Base-by-base conservation (phyloP, 2,888 invertebrate species). In the Apodemia hepburni region DNA sequence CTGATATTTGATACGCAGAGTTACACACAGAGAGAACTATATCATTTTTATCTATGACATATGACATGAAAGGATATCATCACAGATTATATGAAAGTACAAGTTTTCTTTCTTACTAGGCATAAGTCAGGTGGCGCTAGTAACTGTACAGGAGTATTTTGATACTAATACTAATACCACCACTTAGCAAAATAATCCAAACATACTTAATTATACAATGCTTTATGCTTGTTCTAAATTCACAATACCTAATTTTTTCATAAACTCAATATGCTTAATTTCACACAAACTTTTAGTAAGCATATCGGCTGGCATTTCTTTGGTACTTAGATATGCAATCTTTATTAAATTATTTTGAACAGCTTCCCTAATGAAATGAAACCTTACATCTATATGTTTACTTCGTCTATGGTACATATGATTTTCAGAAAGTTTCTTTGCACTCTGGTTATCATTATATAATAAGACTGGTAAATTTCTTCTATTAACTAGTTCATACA, bases 291-390 rank as follows among this genome's bases (percentile, higher is more conserved):
- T 60, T 63, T 63, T 63, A 15, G 60, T 63, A 11, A 60, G 58
- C 47, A 63, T 6, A 15, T 63, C 60, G 12, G 60, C 63, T 58
- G 63, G 58, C 63, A 63, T 60, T 58, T 63, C 60, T 17, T 60
- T 58, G 42, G 29, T 60, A 22, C 59, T 54, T 33, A 62, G 27
- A 64, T 65, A 61, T 60, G 54, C 35, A 51, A 61, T 42, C 62
- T 62, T 59, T 33, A 59, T 38, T 60, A 62, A 62, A 60, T 64
- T 64, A 42, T 64, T 64, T 18, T 22, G 17, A 3, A 57, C 59
- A 27, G 38, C 47, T 33, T 62, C 60, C 47, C 62, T 38, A 54
- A 63, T 59, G 47, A 63, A 63, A 63, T 61, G 59, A 59, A 62
- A 64, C 59, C 61, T 64, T 57, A 64, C 4, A 58, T 59, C 61